These are phyloP conservation scores for Patella depressa DNA, from an alignment of 2,888 invertebrate genomes.

Conservation along the genomic window DNA sequence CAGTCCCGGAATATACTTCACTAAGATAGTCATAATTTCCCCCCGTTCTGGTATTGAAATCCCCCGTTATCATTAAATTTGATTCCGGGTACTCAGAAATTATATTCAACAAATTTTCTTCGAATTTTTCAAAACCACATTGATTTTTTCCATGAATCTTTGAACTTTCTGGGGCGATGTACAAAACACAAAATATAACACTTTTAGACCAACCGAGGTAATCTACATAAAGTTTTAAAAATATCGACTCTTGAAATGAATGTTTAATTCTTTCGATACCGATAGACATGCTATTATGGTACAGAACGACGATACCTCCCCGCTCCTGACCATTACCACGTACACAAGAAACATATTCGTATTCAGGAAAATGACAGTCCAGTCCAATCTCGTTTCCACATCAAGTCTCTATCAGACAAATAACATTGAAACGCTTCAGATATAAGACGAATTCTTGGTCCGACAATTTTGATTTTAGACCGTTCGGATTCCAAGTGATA, in stretches of 20 bases:
- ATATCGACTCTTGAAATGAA: neutral
- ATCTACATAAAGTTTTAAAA: neutral
- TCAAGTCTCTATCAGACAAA: no score
- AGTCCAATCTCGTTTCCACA: no score
- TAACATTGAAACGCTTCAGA: no score
- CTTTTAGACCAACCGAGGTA: neutral
- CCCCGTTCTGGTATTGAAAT: no score
- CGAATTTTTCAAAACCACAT: neutral
- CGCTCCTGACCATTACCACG: no score
- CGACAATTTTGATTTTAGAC: no score
- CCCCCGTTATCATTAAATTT: neutral
- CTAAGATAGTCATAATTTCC: no score
- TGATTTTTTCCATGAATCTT: neutral
- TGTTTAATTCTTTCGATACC: slow-evolving; percentile 1
- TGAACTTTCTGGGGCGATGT: neutral
- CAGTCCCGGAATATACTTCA: no score
- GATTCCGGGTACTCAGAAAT: neutral
- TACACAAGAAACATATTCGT: no score
- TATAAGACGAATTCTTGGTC: no score
- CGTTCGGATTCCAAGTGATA: no score
- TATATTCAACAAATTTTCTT: neutral
- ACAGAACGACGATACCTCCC: neutral
- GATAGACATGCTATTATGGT: neutral
- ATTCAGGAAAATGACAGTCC: no score
- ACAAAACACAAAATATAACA: neutral